These are phyloP conservation scores for Antechinus flavipes DNA, from an alignment of 2,113 vertebrate genomes.

Conservation along the genomic window DNA sequence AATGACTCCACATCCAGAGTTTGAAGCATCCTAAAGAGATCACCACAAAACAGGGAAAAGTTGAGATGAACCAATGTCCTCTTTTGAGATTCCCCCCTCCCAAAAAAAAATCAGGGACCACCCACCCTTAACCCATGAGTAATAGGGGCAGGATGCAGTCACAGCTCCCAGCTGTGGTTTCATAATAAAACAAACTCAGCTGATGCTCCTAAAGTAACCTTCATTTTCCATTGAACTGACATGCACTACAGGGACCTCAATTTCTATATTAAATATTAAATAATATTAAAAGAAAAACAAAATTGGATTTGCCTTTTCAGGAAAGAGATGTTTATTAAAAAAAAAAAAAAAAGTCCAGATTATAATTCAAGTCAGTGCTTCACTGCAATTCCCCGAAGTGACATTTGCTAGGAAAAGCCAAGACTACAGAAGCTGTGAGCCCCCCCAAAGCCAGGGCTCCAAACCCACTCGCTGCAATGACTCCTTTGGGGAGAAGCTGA, in stretches of 20 bases:
- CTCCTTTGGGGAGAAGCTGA: not conserved
- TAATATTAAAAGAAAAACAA: conserved; percentile 79
- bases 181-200: conserved; percentile 64
- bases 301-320: conserved; percentile 76
- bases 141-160: conserved; percentile 23
- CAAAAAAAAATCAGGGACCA: conserved; percentile 31
- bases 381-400: conserved; percentile 67
- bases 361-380: conserved; percentile 68
- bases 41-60: conserved; percentile 75
- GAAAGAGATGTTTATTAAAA: conserved; percentile 74
- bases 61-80: conserved; percentile 63
- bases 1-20: conserved; percentile 83
- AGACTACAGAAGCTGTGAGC: conserved; percentile 41
- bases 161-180: conserved; percentile 42
- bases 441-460: not conserved
- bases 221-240: conserved; percentile 70
- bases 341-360: conserved; percentile 60
- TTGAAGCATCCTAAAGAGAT: conserved; percentile 82
- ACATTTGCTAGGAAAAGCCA: conserved; percentile 57
- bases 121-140: conserved; percentile 60
- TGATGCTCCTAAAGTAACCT: conserved; percentile 68
- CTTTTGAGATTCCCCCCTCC: not conserved
- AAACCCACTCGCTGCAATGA: fast-evolving
- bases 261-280: conserved; percentile 80
- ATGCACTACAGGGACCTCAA: conserved; percentile 71